Evolutionary conservation across 2,888 invertebrate species (phyloP).

Genomic region (Caenorhabditis virilis): DNA sequence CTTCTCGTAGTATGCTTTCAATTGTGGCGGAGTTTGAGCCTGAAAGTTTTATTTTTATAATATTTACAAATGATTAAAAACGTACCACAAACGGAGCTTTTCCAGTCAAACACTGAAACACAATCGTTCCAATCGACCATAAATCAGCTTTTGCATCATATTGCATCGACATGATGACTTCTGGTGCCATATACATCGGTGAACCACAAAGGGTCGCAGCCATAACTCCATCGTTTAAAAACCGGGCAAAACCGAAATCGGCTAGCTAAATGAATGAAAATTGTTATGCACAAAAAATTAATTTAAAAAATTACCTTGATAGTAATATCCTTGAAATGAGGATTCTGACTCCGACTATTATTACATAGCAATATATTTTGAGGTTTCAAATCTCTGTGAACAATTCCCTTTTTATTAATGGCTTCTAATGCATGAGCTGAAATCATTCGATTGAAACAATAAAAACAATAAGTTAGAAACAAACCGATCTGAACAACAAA

Average conservation of each 20-base stretch:
- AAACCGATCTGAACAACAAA: slow-evolving; percentile 89
- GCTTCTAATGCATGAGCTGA: slow-evolving; percentile 95
- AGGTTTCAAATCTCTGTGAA: slow-evolving; percentile 97
- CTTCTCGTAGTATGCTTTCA: slow-evolving; percentile 95
- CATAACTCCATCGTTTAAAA: slow-evolving; percentile 98
- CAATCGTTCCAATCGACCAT: slow-evolving; percentile 98
- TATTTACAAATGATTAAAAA: no score
- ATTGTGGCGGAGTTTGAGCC: slow-evolving; percentile 93
- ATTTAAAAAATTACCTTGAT: slow-evolving; percentile 75
- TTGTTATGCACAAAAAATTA: not conserved
- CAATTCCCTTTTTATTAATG: slow-evolving; percentile 93
- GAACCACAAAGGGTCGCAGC: slow-evolving; percentile 98
- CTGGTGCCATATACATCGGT: slow-evolving; percentile 96
- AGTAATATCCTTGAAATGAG: slow-evolving; percentile 83
- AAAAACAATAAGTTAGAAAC: not conserved
- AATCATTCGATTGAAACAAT: slow-evolving; percentile 27
- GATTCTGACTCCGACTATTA: slow-evolving; percentile 72
- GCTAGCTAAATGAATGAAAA: slow-evolving; percentile 74
- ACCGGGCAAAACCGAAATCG: slow-evolving; percentile 99
- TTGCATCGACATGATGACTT: slow-evolving; percentile 91
- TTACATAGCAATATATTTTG: slow-evolving; percentile 93
- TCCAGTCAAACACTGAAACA: slow-evolving; percentile 96
- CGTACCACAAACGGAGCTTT: slow-evolving; percentile 86
- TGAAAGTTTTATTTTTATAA: slow-evolving; percentile 70
- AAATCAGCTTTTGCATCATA: slow-evolving; percentile 99